These are phyloP conservation scores for Hexactinellida sp. DNA, from an alignment of 37 sponge, comb jelly and placozoan species.

Conservation along the genomic window DNA sequence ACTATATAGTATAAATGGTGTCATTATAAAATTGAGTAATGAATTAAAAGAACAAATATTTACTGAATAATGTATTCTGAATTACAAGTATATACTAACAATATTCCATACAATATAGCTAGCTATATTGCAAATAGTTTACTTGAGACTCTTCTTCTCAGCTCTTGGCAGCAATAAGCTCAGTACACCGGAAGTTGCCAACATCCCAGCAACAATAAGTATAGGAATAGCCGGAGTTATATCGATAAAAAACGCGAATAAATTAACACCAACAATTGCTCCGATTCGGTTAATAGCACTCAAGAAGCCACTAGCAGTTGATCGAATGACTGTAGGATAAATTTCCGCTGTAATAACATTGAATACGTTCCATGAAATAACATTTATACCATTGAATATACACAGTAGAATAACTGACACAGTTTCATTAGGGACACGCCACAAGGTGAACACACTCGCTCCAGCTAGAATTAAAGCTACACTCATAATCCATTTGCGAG, in stretches of 20 bases:
- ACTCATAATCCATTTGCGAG: constrained; percentile 21
- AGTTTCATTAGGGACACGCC: constrained; percentile 41
- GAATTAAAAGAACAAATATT: no score
- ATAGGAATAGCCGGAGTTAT: constrained; percentile 35
- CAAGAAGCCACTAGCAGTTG: constrained; percentile 60
- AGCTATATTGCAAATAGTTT: no score
- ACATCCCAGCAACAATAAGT: constrained; percentile 36
- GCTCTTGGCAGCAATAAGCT: neutral
- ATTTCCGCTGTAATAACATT: constrained; percentile 40
- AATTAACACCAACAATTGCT: constrained; percentile 38
- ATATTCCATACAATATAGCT: no score
- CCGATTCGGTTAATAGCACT: constrained; percentile 44
- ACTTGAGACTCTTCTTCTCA: neutral
- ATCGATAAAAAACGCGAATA: constrained; percentile 41
- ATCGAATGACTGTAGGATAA: constrained; percentile 37
- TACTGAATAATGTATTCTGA: no score
- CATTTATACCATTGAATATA: constrained; percentile 51
- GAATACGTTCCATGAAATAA: constrained; percentile 66
- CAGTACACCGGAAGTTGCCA: constrained; percentile 5
- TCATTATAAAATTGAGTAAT: no score
- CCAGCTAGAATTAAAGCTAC: constrained; percentile 37
- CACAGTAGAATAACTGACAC: constrained; percentile 45
- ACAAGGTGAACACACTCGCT: constrained; percentile 48
- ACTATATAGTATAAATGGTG: no score
- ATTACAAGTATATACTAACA: no score